Base-by-base conservation (phyloP, 2,113 vertebrate species). In the Pseudopodoces humilis region DNA sequence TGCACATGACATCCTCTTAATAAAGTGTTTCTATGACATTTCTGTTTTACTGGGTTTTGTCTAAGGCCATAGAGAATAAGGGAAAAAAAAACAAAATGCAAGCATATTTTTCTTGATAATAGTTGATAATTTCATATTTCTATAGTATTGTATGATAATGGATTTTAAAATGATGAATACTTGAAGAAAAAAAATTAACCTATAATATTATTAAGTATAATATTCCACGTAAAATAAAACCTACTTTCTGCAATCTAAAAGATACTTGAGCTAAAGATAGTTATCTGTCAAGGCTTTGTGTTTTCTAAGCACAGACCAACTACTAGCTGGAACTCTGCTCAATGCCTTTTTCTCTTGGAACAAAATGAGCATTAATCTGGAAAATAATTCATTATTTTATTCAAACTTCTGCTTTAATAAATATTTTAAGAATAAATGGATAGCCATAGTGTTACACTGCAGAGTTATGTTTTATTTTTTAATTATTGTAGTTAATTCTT, bases 1-100 rank as follows among this genome's bases (percentile, higher is more conserved):
- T 93, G 79, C 92, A 85, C 46, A 83, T 91, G 53, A 18, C 59
- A 77, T 92, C 30, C 14, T 15, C 83, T 92, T 86, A 59, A 22
- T 28, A 1, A 67, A 67, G 3, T 64, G 49, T 87, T 91, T 37
- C 43, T 76, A 46, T 93, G 75, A 81, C 77, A 96, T 85, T 91
- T 86, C 84, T 86, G 35, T 33, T 95, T 91, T 87, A 76, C 67
- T 83, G 31, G 37, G 75, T 56, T 90, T 95, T 89, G 37, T 91
- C 96, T 88, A 97, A 97, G 91, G 77, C 30, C 62, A 76, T 16
- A 77, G 13, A 44, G 9, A 3, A 3, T 60, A 80, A 14, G 8
- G 11, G 3, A n/a, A 17, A 44, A 39, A 24, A 30, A 12, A 14
- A 25, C 6, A 82, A 85, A 83, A 64, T 16, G 19, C 6, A 60